These are phyloP conservation scores for Pseudocheirus occidentalis DNA, from an alignment of 2,797 vertebrate genomes.

Conservation along the genomic window DNA sequence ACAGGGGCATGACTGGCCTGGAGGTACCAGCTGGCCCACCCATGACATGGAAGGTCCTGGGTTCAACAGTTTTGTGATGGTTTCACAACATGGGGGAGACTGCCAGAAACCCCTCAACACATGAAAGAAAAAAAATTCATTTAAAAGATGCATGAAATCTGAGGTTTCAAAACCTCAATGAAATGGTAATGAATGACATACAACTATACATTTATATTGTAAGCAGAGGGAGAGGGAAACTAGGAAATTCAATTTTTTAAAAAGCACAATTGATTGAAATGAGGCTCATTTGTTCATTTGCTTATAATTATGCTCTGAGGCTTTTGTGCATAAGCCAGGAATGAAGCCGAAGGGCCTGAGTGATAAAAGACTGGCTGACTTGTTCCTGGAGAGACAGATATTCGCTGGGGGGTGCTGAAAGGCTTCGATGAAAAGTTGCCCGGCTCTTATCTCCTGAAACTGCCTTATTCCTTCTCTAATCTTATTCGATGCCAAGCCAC, in stretches of 20 bases:
- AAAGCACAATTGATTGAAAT: conserved; percentile 49
- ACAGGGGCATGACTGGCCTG: neutral
- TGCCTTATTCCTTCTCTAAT: neutral
- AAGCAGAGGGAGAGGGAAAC: conserved; percentile 40
- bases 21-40: neutral
- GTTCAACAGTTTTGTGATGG: neutral
- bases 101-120: conserved; percentile 19
- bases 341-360: conserved; percentile 15
- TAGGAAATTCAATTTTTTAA: conserved; percentile 22
- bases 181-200: conserved; percentile 41
- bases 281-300: conserved; percentile 41
- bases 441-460: neutral
- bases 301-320: conserved; percentile 15
- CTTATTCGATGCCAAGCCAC: neutral
- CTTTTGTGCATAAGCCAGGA: conserved; percentile 64
- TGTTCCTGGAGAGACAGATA: neutral
- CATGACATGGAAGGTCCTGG: neutral
- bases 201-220: neutral
- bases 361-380: neutral
- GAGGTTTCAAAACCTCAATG: conserved; percentile 10
- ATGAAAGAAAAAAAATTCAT: neutral
- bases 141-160: conserved; percentile 13
- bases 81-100: neutral
- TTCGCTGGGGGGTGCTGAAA: conserved; percentile 13
- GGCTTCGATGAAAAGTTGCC: neutral